Conservation (phyloP, 1,140 invertebrate species). For the Steinernema khuongi region DNA sequence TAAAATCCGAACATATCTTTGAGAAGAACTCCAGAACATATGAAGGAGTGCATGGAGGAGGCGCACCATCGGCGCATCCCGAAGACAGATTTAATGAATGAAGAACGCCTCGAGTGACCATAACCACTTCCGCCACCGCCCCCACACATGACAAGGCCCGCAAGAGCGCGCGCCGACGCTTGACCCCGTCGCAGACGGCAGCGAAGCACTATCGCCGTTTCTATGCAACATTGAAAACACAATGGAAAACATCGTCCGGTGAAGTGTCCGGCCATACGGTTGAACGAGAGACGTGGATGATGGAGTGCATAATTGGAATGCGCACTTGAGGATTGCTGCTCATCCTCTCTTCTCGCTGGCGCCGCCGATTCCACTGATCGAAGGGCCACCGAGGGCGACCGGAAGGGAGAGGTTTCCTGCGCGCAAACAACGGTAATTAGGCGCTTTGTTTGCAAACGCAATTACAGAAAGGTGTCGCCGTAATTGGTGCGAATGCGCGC, state of each 20-base stretch:
- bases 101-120: conserved; percentile 2
- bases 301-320: conserved; percentile 15
- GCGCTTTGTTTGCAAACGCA: conserved; percentile 12
- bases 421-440: conserved; percentile 2
- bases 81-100: background rate
- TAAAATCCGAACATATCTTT: too few species aligned
- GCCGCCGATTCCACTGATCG: background rate
- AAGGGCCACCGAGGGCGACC: background rate
- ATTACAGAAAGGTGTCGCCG: conserved; percentile 7
- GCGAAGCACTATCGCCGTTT: conserved; percentile 13
- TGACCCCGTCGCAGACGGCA: conserved; percentile 3
- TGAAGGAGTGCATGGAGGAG: too few species aligned
- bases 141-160: background rate
- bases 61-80: too few species aligned
- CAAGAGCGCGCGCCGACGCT: conserved; percentile 10
- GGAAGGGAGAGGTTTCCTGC: background rate
- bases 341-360: background rate
- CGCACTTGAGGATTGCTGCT: conserved; percentile 14
- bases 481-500: background rate
- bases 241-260: conserved; percentile 9
- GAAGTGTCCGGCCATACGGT: conserved; percentile 14
- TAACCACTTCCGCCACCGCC: background rate
- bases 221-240: conserved; percentile 6
- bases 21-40: too few species aligned
- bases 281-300: background rate